These are phyloP conservation scores for Triplophysa rosa DNA, from an alignment of 2,113 vertebrate genomes.

Conservation along the genomic window DNA sequence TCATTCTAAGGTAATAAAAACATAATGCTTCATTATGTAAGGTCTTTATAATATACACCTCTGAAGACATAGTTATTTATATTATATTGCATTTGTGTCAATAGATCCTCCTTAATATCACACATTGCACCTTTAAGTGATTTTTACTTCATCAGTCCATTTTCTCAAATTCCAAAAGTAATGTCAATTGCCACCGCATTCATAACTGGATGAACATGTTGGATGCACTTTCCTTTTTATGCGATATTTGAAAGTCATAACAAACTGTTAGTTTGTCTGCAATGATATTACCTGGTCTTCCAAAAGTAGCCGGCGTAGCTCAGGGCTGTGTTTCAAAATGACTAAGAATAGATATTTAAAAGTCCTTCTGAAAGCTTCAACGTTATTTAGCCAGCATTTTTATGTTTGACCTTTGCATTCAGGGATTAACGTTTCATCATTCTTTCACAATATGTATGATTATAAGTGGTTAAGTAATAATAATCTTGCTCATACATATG, in stretches of 20 bases:
- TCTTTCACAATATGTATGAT: background rate
- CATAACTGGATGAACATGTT: too few relatives aligned
- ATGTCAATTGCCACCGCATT: too few relatives aligned
- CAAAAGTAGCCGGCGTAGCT: background rate
- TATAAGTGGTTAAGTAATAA: conserved; percentile 7
- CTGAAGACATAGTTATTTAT: too few relatives aligned
- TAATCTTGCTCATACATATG: conserved; percentile 26
- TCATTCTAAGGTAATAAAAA: too few relatives aligned
- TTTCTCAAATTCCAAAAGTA: too few relatives aligned
- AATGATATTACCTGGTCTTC: conserved; percentile 8
- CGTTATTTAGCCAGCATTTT: background rate
- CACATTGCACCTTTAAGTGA: too few relatives aligned
- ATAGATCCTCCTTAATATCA: too few relatives aligned
- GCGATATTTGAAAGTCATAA: background rate
- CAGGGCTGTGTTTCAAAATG: conserved; percentile 33
- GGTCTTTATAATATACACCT: too few relatives aligned
- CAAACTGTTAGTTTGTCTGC: conserved; percentile 22
- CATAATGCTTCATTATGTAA: too few relatives aligned
- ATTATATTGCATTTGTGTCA: too few relatives aligned
- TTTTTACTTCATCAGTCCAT: too few relatives aligned
- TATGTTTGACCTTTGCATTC: background rate
- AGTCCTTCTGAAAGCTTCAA: background rate
- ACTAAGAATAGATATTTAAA: conserved; percentile 28
- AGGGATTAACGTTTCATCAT: conserved; percentile 13
- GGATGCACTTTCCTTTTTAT: too few relatives aligned